A percentile compares a stretch with the other conserved stretches of the same genome.
Evolutionary conservation across 2,113 vertebrate genomes (phyloP).

Genomic region (Dipodomys merriami): DNA sequence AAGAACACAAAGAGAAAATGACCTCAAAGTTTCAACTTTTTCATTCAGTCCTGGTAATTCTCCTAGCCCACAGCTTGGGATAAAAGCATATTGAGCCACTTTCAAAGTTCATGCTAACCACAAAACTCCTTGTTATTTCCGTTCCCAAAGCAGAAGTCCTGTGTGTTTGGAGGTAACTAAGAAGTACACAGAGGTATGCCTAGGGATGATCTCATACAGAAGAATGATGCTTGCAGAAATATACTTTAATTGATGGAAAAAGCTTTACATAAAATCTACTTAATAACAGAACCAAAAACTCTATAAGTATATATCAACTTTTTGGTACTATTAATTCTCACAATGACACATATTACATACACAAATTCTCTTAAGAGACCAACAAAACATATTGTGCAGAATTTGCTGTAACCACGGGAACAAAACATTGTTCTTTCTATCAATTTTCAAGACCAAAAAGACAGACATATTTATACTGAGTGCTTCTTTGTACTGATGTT

Average conservation of each 20-base stretch:
- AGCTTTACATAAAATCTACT: conserved; percentile 20
- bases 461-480: conserved; percentile 2
- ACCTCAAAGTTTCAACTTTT: neutral
- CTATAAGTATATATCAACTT: conserved; percentile 15
- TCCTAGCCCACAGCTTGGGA: neutral
- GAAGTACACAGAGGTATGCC: neutral
- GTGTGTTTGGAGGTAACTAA: neutral
- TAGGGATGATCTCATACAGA: neutral
- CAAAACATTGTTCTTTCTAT: conserved; percentile 64
- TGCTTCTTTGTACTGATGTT: conserved; percentile 42
- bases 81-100: conserved; percentile 18
- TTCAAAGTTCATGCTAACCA: conserved; percentile 31
- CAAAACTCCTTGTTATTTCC: conserved; percentile 59
- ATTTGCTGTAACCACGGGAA: conserved; percentile 70
- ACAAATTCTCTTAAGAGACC: conserved; percentile 51
- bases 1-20: conserved; percentile 34
- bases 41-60: conserved; percentile 2
- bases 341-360: neutral
- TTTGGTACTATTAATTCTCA: neutral
- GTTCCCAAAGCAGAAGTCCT: neutral
- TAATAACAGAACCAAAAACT: conserved; percentile 38
- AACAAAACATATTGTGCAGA: conserved; percentile 34
- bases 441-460: conserved; percentile 48
- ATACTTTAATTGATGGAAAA: conserved; percentile 24
- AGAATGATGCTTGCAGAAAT: neutral